Evolutionary conservation across 2,113 vertebrate genomes (phyloP).

Genomic region (Spermophilus dauricus): DNA sequence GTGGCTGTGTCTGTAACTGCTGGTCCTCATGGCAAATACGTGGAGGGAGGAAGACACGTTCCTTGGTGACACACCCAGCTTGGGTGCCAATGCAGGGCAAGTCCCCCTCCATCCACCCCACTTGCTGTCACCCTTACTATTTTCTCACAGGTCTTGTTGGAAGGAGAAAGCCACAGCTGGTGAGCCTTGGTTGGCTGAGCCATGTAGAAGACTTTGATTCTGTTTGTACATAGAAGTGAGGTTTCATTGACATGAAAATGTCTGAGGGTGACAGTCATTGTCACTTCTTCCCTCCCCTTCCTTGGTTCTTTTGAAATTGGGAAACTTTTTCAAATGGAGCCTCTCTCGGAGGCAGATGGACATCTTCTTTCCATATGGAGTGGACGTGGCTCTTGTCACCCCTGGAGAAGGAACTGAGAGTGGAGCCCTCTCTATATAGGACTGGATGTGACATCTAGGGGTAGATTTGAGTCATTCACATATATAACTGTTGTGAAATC

Average conservation of each 20-base stretch:
- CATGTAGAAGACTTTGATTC: too few species aligned
- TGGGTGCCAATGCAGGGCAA: background rate
- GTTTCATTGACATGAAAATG: background rate
- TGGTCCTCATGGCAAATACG: background rate
- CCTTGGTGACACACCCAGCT: background rate
- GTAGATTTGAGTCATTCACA: accelerated
- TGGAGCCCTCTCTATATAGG: background rate
- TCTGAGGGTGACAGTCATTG: background rate
- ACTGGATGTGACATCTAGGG: background rate
- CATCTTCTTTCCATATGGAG: too few species aligned
- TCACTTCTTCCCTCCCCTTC: background rate
- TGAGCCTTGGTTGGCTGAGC: accelerated
- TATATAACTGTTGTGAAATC: background rate
- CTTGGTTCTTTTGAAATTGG: background rate
- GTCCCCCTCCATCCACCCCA: too few species aligned
- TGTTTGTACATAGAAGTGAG: background rate
- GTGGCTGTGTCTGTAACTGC: background rate
- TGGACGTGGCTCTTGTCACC: background rate
- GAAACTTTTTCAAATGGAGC: too few species aligned
- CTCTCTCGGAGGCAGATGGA: background rate
- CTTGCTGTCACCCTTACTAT: background rate
- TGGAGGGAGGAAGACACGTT: background rate
- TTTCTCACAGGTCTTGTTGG: background rate
- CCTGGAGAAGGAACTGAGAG: accelerated
- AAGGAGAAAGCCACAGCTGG: background rate